Evolutionary conservation across 1,140 invertebrate species (phyloP).

Genomic region (Thaumetopoea pityocampa): DNA sequence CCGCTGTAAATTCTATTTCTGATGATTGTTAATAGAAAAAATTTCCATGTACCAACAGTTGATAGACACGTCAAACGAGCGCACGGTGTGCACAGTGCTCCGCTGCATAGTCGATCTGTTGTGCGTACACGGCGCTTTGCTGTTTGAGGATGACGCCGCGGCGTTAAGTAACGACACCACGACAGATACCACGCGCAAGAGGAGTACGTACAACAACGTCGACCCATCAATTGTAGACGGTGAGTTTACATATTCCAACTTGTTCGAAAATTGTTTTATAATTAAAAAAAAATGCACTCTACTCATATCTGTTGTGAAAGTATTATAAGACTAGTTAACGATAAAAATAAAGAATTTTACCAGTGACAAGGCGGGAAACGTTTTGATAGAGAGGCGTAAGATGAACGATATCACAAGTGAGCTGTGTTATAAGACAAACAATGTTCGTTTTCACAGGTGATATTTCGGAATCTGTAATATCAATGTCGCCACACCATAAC

Average conservation of each 20-base stretch:
- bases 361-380: too few species aligned
- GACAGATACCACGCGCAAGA: conserved; percentile 27
- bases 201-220: conserved; percentile 26
- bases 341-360: too few species aligned
- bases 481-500: conserved; percentile 45
- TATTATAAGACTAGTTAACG: too few species aligned
- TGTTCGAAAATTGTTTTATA: too few species aligned
- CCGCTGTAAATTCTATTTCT: too few species aligned
- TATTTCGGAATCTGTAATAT: conserved; percentile 46
- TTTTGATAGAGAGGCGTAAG: too few species aligned
- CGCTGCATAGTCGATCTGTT: conserved; percentile 61
- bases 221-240: conserved; percentile 38
- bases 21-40: too few species aligned
- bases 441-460: conserved; percentile 29
- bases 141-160: conserved; percentile 54
- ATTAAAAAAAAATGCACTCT: too few species aligned
- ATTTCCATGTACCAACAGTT: too few species aligned
- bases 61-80: conserved; percentile 53
- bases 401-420: too few species aligned
- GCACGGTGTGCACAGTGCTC: conserved; percentile 45
- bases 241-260: too few species aligned
- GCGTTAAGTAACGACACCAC: conserved; percentile 32
- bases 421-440: neutral
- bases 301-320: too few species aligned
- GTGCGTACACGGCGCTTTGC: conserved; percentile 60